These are phyloP conservation scores for Circaetus gallicus DNA, from an alignment of 2,113 vertebrate species.

Conservation along the genomic window DNA sequence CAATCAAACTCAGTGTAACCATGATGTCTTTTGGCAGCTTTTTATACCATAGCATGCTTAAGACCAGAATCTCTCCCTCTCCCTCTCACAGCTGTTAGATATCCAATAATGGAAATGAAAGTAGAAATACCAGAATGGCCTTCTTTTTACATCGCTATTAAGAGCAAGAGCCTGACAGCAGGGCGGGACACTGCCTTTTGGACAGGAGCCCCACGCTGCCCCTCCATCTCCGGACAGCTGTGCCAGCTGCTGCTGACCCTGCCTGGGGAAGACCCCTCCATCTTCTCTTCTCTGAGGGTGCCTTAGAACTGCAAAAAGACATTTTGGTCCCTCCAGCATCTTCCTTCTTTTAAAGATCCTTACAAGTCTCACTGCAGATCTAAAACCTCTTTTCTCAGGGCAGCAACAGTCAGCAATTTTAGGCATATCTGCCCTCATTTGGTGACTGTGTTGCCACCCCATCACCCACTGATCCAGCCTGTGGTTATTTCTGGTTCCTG, in stretches of 20 bases:
- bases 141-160: background rate
- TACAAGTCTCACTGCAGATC: background rate
- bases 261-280: background rate
- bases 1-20: slow-evolving; percentile 52
- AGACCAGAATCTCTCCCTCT: background rate
- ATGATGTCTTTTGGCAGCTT: slow-evolving; percentile 64
- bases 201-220: background rate
- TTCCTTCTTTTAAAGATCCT: background rate
- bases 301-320: background rate
- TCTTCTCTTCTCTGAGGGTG: background rate
- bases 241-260: background rate
- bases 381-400: background rate
- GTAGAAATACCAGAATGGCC: background rate
- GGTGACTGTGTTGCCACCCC: background rate
- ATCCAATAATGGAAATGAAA: background rate
- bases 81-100: background rate
- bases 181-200: background rate
- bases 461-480: background rate
- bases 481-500: background rate
- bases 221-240: background rate
- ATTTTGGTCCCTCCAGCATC: background rate
- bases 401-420: background rate
- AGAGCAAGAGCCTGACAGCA: background rate
- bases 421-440: background rate
- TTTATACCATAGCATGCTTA: background rate